A percentile compares a stretch with the other conserved stretches of the same genome.
These are phyloP conservation scores for Pomacea canaliculata DNA, from an alignment of 2,888 invertebrate genomes.

Conservation along the genomic window DNA sequence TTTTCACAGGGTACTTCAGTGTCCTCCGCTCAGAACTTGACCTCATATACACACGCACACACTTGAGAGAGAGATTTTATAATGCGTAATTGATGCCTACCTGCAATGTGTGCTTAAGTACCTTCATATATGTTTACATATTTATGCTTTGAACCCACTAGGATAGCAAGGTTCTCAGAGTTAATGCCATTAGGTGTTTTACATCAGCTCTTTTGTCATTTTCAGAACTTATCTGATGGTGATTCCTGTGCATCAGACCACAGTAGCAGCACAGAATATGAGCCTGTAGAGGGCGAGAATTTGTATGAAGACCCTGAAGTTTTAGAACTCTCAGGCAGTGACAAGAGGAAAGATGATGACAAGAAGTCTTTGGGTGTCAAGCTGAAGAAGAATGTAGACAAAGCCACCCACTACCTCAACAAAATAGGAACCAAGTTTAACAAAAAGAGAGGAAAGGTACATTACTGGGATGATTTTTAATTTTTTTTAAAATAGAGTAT, in stretches of 20 bases:
- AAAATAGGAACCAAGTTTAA: slow-evolving; percentile 29
- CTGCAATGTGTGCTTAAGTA: no score
- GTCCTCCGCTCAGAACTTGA: no score
- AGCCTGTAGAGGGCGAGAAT: slow-evolving; percentile 32
- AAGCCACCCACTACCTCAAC: slow-evolving; percentile 31
- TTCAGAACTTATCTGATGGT: slow-evolving; percentile 21
- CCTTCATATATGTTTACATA: no score
- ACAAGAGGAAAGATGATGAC: slow-evolving; percentile 30
- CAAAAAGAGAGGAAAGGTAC: slow-evolving; percentile 32
- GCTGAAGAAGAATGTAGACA: slow-evolving; percentile 34
- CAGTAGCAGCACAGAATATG: slow-evolving; percentile 33
- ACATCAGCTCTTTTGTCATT: background rate
- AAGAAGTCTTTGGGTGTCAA: slow-evolving; percentile 31
- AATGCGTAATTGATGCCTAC: no score
- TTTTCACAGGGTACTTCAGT: no score
- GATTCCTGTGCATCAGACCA: slow-evolving; percentile 36
- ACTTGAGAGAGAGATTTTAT: no score
- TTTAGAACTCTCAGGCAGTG: slow-evolving; percentile 1
- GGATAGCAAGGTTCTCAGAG: no score
- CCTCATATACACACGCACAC: no score
- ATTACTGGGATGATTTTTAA: background rate
- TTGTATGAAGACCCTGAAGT: slow-evolving; percentile 38
- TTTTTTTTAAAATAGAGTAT: background rate
- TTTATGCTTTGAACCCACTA: no score
- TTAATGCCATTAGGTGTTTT: no score